These are phyloP conservation scores for Diarsia brunnea DNA, from an alignment of 2,888 invertebrate genomes.

Conservation along the genomic window DNA sequence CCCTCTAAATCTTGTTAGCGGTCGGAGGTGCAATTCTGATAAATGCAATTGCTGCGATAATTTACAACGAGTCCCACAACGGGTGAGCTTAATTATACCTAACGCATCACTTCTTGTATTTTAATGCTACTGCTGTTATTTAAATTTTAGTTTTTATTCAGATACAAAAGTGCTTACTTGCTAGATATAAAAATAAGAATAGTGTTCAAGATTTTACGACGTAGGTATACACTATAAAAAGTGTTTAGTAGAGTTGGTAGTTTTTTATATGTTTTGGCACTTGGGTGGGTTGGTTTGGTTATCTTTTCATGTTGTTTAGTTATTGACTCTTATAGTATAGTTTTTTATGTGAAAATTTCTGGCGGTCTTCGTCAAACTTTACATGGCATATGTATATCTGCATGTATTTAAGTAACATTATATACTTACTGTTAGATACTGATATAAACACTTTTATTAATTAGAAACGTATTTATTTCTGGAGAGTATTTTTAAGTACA, in stretches of 20 bases:
- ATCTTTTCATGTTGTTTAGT: slow-evolving; percentile 5
- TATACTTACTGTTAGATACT: no score
- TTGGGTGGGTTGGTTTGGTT: slow-evolving; percentile 23
- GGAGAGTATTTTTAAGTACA: no score
- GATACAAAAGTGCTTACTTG: slow-evolving; percentile 24
- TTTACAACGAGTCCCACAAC: slow-evolving; percentile 71
- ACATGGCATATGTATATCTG: neutral
- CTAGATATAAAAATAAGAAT: slow-evolving; percentile 23
- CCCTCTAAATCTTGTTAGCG: slow-evolving; percentile 86
- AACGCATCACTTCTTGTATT: slow-evolving; percentile 62
- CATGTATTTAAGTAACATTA: no score
- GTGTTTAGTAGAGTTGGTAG: slow-evolving; percentile 28
- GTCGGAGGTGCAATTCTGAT: slow-evolving; percentile 83
- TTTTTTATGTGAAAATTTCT: slow-evolving; percentile 10
- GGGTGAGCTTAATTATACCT: slow-evolving; percentile 66
- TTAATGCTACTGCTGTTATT: slow-evolving; percentile 27
- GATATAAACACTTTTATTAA: no score
- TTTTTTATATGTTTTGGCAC: slow-evolving; percentile 36
- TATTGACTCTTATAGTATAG: slow-evolving; percentile 1
- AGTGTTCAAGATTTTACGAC: slow-evolving; percentile 41
- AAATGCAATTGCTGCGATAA: slow-evolving; percentile 79
- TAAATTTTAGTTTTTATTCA: slow-evolving; percentile 29
- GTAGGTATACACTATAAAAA: slow-evolving; percentile 29
- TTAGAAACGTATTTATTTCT: no score
- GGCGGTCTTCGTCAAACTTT: neutral